Percentiles rank a stretch among this genome's conserved stretches.
Conservation (phyloP, 2,888 invertebrate genomes). For the Diogma glabrata region DNA sequence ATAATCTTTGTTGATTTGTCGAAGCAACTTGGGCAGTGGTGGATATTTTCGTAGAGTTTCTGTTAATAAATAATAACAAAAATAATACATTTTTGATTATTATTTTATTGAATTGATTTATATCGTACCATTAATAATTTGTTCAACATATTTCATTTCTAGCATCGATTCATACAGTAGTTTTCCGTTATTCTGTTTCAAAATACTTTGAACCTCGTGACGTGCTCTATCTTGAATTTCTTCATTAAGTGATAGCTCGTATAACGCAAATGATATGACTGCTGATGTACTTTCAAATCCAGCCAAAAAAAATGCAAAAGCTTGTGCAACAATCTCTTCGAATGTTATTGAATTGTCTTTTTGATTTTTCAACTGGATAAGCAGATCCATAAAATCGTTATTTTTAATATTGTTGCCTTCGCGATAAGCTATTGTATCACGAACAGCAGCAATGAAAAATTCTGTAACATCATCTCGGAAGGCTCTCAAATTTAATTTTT, state of each 20-base stretch:
- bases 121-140: conserved; percentile 34
- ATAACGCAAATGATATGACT: conserved; percentile 31
- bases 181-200: conserved; percentile 26
- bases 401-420: conserved; percentile 30
- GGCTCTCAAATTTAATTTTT: conserved; percentile 21
- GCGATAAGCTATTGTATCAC: conserved; percentile 32
- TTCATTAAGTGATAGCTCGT: conserved; percentile 33
- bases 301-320: conserved; percentile 37
- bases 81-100: not conserved
- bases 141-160: conserved; percentile 36
- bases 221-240: conserved; percentile 32
- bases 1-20: conserved; percentile 22
- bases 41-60: conserved; percentile 41
- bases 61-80: conserved; percentile 22
- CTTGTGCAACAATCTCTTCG: conserved; percentile 31
- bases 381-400: conserved; percentile 42
- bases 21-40: conserved; percentile 37
- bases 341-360: conserved; percentile 1
- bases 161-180: conserved; percentile 33
- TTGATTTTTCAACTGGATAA: conserved; percentile 40
- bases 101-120: not conserved
- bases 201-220: conserved; percentile 27
- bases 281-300: conserved; percentile 39
- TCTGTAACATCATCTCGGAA: conserved; percentile 24
- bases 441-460: conserved; percentile 30